A percentile compares a stretch with the other conserved stretches of the same genome.
These are phyloP conservation scores for Lophochroa leadbeateri DNA, from an alignment of 2,113 vertebrate genomes.

Conservation along the genomic window DNA sequence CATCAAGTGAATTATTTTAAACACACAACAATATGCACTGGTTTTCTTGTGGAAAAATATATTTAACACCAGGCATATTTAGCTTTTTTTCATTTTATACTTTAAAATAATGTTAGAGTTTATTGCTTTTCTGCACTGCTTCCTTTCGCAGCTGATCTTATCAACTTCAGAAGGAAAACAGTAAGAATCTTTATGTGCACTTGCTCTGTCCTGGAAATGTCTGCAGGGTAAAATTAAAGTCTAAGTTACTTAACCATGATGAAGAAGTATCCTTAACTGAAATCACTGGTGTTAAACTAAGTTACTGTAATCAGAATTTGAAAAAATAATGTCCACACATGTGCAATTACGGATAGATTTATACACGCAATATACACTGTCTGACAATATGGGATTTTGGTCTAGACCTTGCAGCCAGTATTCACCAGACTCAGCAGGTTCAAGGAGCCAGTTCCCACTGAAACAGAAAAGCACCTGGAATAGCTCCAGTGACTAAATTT, in stretches of 20 bases:
- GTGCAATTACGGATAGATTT: background rate
- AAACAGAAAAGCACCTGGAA: background rate
- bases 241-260: background rate
- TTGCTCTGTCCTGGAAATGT: background rate
- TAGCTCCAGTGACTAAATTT: background rate
- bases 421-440: background rate
- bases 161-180: background rate
- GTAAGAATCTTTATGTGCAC: rapidly evolving
- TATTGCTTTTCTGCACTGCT: background rate
- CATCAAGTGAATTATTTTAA: background rate
- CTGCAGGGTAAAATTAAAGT: background rate
- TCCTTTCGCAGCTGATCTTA: background rate
- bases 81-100: background rate
- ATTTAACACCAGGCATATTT: background rate
- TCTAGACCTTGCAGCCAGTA: background rate
- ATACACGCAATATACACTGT: background rate
- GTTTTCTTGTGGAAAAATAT: background rate
- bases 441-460: background rate
- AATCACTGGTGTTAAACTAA: background rate
- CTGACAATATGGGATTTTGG: background rate
- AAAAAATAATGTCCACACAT: background rate
- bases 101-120: background rate
- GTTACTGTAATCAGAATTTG: background rate
- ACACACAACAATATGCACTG: background rate
- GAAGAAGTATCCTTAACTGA: background rate